These are phyloP conservation scores for Lepidurus arcticus DNA, from an alignment of 1,140 invertebrate species.

Conservation along the genomic window DNA sequence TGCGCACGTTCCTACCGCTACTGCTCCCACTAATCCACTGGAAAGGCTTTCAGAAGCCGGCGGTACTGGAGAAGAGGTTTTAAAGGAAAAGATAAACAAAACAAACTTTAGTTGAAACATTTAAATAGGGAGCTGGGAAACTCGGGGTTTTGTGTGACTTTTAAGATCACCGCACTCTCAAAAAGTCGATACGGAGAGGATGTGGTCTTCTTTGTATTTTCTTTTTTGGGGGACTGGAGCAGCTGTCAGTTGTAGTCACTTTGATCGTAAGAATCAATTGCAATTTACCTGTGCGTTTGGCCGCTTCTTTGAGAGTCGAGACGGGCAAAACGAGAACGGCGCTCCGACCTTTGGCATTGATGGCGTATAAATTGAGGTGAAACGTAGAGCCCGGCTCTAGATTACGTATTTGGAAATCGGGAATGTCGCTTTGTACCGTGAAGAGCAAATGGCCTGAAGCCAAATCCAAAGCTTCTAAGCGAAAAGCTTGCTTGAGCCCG, in stretches of 20 bases:
- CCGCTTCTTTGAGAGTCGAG: constrained; percentile 67
- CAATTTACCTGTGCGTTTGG: constrained; percentile 67
- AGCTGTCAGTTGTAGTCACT: neutral
- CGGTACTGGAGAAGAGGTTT: neutral
- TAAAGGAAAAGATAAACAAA: neutral
- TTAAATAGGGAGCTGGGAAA: neutral
- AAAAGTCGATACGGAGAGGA: neutral
- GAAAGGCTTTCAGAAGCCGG: constrained; percentile 25
- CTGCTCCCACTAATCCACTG: constrained; percentile 24
- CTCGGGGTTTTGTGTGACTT: neutral
- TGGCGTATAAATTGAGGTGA: constrained; percentile 65
- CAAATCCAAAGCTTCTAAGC: constrained; percentile 40
- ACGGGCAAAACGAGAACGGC: constrained; percentile 61
- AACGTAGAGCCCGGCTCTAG: constrained; percentile 68
- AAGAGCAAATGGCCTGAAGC: constrained; percentile 32
- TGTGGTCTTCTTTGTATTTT: neutral
- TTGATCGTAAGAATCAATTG: neutral
- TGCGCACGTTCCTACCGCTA: constrained; percentile 24
- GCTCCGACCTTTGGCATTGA: constrained; percentile 72
- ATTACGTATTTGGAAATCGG: constrained; percentile 61
- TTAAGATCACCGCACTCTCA: neutral
- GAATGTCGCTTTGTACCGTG: constrained; percentile 28
- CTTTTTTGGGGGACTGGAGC: neutral
- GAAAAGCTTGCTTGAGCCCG: constrained; percentile 40
- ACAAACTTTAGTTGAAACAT: neutral